Conservation (phyloP, 2,797 vertebrate species). For the Catamblyrhynchus diadema region DNA sequence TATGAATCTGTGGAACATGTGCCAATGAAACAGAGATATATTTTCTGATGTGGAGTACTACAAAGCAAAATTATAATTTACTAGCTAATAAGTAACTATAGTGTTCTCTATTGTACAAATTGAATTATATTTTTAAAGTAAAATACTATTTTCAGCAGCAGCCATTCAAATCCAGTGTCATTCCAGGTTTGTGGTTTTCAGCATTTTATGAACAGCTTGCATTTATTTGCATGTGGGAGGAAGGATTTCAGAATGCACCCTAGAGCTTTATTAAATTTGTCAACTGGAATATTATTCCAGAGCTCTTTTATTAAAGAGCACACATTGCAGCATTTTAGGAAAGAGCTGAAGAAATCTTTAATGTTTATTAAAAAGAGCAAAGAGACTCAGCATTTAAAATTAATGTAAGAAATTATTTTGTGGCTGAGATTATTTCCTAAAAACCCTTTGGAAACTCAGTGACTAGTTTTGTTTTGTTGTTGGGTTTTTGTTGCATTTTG, state of each 20-base stretch:
- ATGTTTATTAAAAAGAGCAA: not conserved
- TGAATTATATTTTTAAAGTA: not conserved
- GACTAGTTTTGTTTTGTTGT: not conserved
- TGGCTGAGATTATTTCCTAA: not conserved
- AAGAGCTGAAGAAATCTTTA: not conserved
- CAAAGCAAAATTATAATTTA: not conserved
- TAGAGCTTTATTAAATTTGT: conserved; percentile 50
- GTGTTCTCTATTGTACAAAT: not conserved
- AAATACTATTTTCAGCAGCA: not conserved
- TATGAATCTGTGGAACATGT: not conserved
- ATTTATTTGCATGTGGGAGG: not conserved
- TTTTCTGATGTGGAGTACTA: not conserved
- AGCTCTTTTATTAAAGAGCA: conserved; percentile 21
- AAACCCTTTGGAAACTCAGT: not conserved
- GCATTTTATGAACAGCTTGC: not conserved
- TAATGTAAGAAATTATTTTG: not conserved
- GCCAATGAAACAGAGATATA: not conserved
- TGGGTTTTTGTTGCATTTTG: not conserved
- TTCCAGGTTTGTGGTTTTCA: not conserved
- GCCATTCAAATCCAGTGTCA: not conserved
- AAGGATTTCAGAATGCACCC: conserved; percentile 1
- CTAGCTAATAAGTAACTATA: not conserved
- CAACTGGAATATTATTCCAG: conserved; percentile 8
- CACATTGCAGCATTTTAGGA: not conserved
- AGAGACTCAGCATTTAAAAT: not conserved